Percentiles rank a stretch among this genome's conserved stretches.
phyloP scores from a whole-genome alignment of 2,888 invertebrate species.

The Drosophila kambysellisi region DNA sequence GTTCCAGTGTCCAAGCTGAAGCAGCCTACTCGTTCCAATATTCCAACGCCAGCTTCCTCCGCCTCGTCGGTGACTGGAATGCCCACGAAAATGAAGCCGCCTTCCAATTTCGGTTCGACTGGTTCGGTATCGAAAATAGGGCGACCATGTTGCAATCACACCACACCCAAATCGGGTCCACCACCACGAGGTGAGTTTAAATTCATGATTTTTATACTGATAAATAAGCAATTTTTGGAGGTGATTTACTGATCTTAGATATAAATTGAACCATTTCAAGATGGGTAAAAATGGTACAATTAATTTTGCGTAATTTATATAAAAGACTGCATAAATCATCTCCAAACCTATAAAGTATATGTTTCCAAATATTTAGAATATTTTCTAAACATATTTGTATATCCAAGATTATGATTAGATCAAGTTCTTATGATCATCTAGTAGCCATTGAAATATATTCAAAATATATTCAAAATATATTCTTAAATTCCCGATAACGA shows the following conservation, averaged over 20 bases:
- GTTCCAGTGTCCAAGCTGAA: conserved; percentile 22
- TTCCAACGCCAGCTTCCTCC: conserved; percentile 77
- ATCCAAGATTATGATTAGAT: too few relatives aligned
- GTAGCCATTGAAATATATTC: not conserved
- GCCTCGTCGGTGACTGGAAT: conserved; percentile 74
- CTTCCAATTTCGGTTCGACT: conserved; percentile 74
- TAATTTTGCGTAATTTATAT: not conserved
- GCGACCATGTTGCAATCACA: conserved; percentile 77
- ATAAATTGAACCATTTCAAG: not conserved
- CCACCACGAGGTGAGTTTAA: conserved; percentile 81
- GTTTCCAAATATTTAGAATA: not conserved
- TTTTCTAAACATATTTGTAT: not conserved
- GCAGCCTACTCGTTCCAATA: conserved; percentile 56
- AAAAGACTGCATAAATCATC: not conserved
- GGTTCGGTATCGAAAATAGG: conserved; percentile 81
- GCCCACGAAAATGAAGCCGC: conserved; percentile 68
- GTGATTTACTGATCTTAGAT: not conserved
- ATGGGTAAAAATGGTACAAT: not conserved
- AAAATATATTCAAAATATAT: not conserved
- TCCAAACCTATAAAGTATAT: not conserved
- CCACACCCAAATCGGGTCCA: conserved; percentile 81
- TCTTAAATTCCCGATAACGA: not conserved
- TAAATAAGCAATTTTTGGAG: not conserved
- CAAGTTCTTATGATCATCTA: not conserved
- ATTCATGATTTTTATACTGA: not conserved